Percentiles rank a stretch among this genome's conserved stretches.
phyloP scores from a whole-genome alignment of 53 echinoderm and acorn worm species.

The Zoroaster sp. region DNA sequence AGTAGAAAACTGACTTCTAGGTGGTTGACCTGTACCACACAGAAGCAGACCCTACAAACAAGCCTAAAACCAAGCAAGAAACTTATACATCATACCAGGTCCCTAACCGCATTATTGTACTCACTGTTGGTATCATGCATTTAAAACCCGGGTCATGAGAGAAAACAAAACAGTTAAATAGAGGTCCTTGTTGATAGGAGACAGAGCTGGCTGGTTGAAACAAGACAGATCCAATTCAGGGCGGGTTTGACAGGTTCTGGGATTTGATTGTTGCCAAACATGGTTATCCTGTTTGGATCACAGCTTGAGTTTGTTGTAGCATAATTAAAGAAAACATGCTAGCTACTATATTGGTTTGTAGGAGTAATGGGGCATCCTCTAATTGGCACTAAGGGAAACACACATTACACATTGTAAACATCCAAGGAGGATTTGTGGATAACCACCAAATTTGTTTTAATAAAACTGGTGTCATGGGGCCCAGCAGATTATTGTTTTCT shows the following conservation, averaged over 20 bases:
- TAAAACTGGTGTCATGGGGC: background rate
- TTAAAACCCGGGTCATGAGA: conserved; percentile 5
- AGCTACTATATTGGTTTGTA: background rate
- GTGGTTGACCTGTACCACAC: conserved; percentile 46
- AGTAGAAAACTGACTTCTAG: conserved; percentile 18
- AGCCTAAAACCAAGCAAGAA: background rate
- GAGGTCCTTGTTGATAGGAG: conserved; percentile 5
- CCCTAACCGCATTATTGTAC: conserved; percentile 4
- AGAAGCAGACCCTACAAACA: background rate
- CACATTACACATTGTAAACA: background rate
- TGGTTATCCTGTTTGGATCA: conserved; percentile 10
- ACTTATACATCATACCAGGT: conserved; percentile 21
- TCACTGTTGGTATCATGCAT: background rate
- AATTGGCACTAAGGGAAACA: background rate
- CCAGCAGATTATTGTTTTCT: no score
- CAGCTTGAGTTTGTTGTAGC: conserved; percentile 44
- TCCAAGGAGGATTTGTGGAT: no score
- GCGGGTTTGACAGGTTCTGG: conserved; percentile 34
- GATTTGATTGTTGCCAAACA: background rate
- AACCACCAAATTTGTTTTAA: background rate
- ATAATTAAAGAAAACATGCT: conserved; percentile 28
- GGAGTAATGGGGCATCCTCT: background rate
- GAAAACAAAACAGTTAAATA: background rate
- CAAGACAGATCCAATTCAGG: conserved; percentile 27
- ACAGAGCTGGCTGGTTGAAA: conserved; percentile 25